Percentiles rank a stretch among this genome's conserved stretches.
phyloP scores from a whole-genome alignment of 1,140 invertebrate genomes.

The Drosophila varians region DNA sequence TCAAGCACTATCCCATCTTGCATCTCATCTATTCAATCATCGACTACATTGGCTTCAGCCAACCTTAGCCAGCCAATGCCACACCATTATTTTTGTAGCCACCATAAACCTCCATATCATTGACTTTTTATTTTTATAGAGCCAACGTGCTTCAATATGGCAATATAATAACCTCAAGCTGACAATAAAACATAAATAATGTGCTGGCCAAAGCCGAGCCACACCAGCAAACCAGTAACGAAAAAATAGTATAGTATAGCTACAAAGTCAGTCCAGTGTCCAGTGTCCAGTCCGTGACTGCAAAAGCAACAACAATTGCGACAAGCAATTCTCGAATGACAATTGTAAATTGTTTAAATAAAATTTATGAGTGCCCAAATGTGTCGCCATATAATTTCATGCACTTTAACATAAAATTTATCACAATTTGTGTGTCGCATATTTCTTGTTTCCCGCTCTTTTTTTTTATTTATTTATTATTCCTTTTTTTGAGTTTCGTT shows the following conservation, averaged over 20 bases:
- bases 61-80: background rate
- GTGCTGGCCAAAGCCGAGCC: conserved; percentile 34
- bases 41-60: background rate
- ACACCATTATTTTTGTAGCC: background rate
- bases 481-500: conserved; percentile 3
- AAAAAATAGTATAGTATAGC: conserved; percentile 9
- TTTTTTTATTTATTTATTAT: conserved; percentile 1
- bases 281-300: conserved; percentile 33
- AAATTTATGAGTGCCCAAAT: conserved; percentile 81
- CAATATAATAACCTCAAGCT: conserved; percentile 55
- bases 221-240: conserved; percentile 17
- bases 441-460: conserved; percentile 50
- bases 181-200: conserved; percentile 66
- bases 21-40: background rate
- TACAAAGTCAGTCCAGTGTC: conserved; percentile 6
- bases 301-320: conserved; percentile 33
- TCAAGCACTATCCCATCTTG: background rate
- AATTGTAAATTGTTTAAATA: conserved; percentile 82
- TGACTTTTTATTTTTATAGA: conserved; percentile 19
- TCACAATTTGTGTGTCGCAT: conserved; percentile 77
- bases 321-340: conserved; percentile 74
- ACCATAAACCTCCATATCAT: conserved; percentile 18
- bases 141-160: conserved; percentile 34
- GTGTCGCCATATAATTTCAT: conserved; percentile 81
- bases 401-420: conserved; percentile 82